Base-by-base conservation (phyloP, 2,113 vertebrate species). In the Galemys pyrenaicus region DNA sequence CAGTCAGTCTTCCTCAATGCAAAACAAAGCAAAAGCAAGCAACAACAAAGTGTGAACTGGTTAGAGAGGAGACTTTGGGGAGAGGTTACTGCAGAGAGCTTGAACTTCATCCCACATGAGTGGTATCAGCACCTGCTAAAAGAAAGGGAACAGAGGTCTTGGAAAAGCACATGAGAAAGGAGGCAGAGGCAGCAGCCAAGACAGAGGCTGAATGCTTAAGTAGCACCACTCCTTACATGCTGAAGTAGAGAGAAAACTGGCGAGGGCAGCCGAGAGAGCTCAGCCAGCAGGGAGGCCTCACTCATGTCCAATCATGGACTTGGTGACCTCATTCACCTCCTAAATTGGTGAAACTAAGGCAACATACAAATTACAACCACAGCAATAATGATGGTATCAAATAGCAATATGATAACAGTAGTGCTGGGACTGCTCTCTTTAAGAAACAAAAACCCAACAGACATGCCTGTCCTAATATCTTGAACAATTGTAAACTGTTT, bases 191-290 rank as follows among this genome's bases (percentile, higher is more conserved):
- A 0, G 51, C 3, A 41, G 30, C 30, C 44, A 32, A 26, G 37
- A 8, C 13, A 24, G 68, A 64, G 1, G 19, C 39, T 7, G 6
- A 2, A 58, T 65, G 13, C 4, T 6, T 19, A 19, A 41, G 11
- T 2, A 7, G 24, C 51, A 16, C 6, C 6, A 1, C 30, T 26
- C 32, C 30, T 5, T 19, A 32, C 4, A 3, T 0, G 1, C 8
- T 5, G 3, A 26, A 8, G 32, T 9, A 54, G 49, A 56, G n/a
- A 6, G 51, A 30, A 19, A 46, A 16, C 41, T 1, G 9, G 39
- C 39, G 28, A 10, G 19, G 20, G 9, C 9, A 71, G 32, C 20
- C 6, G 9, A 22, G 3, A 5, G 1, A 5, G 5, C 24, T 24
- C 12, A 2, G 19, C 8, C 17, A 56, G 60, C 10, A 35, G 22